phyloP scores from a whole-genome alignment of 2,888 invertebrate species.

The Melinaea marsaeus region DNA sequence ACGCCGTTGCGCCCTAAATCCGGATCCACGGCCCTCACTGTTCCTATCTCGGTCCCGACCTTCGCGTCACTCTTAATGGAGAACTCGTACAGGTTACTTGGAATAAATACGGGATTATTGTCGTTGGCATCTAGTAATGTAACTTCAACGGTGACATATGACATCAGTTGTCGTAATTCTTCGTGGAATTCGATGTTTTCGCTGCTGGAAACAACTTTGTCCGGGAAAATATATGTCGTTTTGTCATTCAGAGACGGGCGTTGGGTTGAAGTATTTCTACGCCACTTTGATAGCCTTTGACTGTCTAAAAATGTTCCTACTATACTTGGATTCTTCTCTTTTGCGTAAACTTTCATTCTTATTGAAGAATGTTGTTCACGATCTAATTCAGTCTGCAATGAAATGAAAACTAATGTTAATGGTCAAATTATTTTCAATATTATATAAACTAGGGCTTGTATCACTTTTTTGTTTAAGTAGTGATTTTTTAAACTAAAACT shows the following conservation, averaged over 20 bases:
- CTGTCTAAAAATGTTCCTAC: constrained; percentile 73
- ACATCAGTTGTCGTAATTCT: constrained; percentile 63
- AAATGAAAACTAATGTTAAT: constrained; percentile 5
- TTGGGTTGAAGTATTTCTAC: constrained; percentile 49
- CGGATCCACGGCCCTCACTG: constrained; percentile 88
- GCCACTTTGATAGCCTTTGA: constrained; percentile 64
- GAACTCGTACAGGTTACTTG: constrained; percentile 90
- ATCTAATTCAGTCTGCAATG: constrained; percentile 82
- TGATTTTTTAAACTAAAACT: constrained; percentile 6
- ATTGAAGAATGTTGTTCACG: constrained; percentile 86
- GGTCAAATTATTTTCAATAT: too few relatives aligned
- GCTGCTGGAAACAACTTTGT: constrained; percentile 58
- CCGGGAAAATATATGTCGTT: constrained; percentile 71
- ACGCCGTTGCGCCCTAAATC: constrained; percentile 86
- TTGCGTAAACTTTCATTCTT: constrained; percentile 86
- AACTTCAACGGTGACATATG: constrained; percentile 86
- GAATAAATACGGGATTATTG: constrained; percentile 91
- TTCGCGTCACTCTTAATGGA: constrained; percentile 82
- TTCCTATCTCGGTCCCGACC: constrained; percentile 85
- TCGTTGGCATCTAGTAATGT: constrained; percentile 93
- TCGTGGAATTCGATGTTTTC: constrained; percentile 68
- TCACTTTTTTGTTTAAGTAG: not conserved
- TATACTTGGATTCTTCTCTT: constrained; percentile 85
- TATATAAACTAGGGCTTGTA: too few relatives aligned
- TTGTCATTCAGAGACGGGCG: constrained; percentile 52